phyloP scores from a whole-genome alignment of 2,888 invertebrate genomes.

The Aphidoletes aphidimyza region DNA sequence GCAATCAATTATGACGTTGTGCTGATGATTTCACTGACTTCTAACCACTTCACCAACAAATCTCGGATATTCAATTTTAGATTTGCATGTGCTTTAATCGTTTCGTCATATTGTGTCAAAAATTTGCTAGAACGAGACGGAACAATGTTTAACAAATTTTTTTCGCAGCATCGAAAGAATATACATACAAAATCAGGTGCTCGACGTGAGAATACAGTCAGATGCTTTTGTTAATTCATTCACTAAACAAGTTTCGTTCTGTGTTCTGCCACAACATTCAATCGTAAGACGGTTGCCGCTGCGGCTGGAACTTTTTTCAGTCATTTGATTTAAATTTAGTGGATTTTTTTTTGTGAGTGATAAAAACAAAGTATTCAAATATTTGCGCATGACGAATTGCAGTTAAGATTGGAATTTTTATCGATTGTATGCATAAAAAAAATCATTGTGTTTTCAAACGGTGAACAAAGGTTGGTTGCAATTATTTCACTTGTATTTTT shows the following conservation, averaged over 20 bases:
- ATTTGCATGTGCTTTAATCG: not conserved
- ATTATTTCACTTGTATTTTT: no score
- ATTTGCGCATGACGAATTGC: not conserved
- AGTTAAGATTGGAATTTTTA: no score
- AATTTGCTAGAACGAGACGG: not conserved
- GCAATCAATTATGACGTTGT: conserved; percentile 42
- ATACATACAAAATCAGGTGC: conserved; percentile 28
- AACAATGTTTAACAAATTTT: no score
- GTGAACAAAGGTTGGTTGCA: no score
- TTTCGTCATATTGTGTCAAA: not conserved
- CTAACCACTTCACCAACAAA: not conserved
- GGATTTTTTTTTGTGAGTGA: not conserved
- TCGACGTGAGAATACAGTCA: not conserved
- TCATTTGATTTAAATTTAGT: not conserved
- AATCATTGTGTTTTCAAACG: no score
- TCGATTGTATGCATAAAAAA: no score
- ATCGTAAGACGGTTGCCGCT: not conserved
- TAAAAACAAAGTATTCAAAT: not conserved
- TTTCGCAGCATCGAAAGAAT: not conserved
- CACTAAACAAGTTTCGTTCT: conserved; percentile 24
- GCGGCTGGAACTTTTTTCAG: not conserved
- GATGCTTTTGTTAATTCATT: conserved; percentile 21
- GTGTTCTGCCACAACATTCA: not conserved
- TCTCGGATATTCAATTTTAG: not conserved
- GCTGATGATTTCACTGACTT: not conserved